Evolutionary conservation across 2,888 invertebrate genomes (phyloP).

Genomic region (Orthonevra nobilis): DNA sequence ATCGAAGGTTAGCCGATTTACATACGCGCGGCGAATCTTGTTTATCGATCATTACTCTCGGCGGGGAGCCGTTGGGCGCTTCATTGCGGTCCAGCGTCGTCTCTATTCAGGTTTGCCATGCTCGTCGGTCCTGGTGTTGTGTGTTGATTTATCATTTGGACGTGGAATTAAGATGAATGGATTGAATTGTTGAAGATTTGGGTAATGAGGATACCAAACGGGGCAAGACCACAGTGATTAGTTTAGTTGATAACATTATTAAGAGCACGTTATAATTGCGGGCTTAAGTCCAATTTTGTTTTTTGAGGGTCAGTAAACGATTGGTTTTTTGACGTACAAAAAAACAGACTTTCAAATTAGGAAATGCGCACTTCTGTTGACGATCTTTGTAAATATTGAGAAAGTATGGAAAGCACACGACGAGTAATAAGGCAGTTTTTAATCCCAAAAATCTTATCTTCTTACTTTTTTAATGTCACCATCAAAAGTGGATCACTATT

Average conservation of each 20-base stretch:
- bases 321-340: too few species aligned
- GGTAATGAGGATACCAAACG: constrained; percentile 40
- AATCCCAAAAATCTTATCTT: too few species aligned
- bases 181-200: constrained; percentile 45
- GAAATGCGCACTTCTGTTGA: too few species aligned
- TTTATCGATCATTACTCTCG: constrained; percentile 74
- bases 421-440: too few species aligned
- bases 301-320: too few species aligned
- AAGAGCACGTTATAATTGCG: too few species aligned
- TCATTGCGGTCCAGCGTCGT: constrained; percentile 32
- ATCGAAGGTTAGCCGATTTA: constrained; percentile 65
- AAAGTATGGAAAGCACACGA: too few species aligned
- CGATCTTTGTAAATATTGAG: too few species aligned
- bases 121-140: constrained; percentile 16
- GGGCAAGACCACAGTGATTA: constrained; percentile 7
- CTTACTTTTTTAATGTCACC: too few species aligned
- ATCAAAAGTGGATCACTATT: too few species aligned
- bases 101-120: background rate
- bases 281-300: too few species aligned
- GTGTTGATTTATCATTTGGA: constrained; percentile 65
- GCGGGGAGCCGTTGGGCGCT: constrained; percentile 72
- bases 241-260: constrained; percentile 43
- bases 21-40: constrained; percentile 72
- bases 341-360: too few species aligned
- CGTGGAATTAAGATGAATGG: constrained; percentile 65